Evolutionary conservation across 2,888 invertebrate species (phyloP).

Genomic region (Pimpla rufipes): DNA sequence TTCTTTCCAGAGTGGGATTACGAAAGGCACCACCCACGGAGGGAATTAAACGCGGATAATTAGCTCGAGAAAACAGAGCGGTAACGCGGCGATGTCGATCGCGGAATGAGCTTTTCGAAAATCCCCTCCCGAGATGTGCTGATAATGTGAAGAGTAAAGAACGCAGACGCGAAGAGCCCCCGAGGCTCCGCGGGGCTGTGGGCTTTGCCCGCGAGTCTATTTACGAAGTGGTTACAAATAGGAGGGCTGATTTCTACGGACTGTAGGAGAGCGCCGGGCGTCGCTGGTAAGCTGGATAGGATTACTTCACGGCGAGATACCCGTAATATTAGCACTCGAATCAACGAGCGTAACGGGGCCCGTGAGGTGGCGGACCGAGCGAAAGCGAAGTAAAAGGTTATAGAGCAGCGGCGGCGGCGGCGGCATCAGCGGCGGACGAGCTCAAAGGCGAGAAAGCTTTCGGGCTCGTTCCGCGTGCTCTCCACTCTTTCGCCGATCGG

Average conservation of each 20-base stretch:
- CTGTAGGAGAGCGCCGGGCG: background rate
- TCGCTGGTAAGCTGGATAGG: conserved; percentile 23
- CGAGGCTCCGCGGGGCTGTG: background rate
- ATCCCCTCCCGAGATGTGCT: background rate
- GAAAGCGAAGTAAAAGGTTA: background rate
- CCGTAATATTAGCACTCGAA: conserved; percentile 56
- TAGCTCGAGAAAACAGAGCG: background rate
- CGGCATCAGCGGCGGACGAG: background rate
- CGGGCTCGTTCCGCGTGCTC: background rate
- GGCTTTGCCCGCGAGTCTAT: conserved; percentile 11
- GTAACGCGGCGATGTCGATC: background rate
- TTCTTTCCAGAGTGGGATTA: background rate
- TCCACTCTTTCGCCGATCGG: conserved; percentile 14
- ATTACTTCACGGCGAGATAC: conserved; percentile 46
- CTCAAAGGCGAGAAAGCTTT: conserved; percentile 31
- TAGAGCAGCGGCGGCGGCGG: background rate
- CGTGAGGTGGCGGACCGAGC: no score
- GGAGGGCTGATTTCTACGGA: conserved; percentile 21
- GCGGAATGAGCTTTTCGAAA: background rate
- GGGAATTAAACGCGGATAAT: conserved; percentile 1
- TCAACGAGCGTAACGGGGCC: conserved; percentile 37
- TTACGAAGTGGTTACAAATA: conserved; percentile 39
- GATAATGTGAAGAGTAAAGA: conserved; percentile 46
- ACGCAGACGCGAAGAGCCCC: conserved; percentile 15
- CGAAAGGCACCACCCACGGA: background rate